Evolutionary conservation across 2,888 invertebrate genomes (phyloP).

Genomic region (Crossocerus cetratus): DNA sequence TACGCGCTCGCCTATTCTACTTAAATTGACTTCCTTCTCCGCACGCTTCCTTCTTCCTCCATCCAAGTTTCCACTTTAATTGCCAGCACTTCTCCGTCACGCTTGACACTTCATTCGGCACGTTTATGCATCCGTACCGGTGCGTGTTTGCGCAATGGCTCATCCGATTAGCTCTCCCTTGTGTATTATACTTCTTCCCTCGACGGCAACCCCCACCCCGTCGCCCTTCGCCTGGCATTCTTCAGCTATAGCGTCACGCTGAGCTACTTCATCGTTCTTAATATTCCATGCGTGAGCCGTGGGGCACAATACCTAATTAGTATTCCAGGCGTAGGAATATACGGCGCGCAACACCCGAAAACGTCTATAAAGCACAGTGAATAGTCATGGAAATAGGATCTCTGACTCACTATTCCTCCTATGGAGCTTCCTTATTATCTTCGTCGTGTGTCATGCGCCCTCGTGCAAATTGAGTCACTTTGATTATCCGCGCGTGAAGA

Average conservation of each 20-base stretch:
- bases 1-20: conserved; percentile 43
- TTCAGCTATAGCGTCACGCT: background rate
- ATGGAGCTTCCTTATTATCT: background rate
- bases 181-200: background rate
- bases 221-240: background rate
- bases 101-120: background rate
- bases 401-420: background rate
- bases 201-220: background rate
- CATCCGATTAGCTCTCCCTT: too few species aligned
- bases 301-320: background rate
- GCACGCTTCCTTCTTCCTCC: conserved; percentile 29
- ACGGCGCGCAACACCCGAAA: background rate
- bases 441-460: background rate
- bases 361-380: background rate
- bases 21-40: conserved; percentile 18
- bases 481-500: background rate
- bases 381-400: background rate
- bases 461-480: background rate
- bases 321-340: background rate
- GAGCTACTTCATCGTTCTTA: background rate
- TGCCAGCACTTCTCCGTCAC: background rate
- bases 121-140: background rate
- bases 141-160: background rate
- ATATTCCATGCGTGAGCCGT: background rate
- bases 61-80: conserved; percentile 2